phyloP scores from a whole-genome alignment of 2,888 invertebrate species.

The Omphaloscelis lunosa region DNA sequence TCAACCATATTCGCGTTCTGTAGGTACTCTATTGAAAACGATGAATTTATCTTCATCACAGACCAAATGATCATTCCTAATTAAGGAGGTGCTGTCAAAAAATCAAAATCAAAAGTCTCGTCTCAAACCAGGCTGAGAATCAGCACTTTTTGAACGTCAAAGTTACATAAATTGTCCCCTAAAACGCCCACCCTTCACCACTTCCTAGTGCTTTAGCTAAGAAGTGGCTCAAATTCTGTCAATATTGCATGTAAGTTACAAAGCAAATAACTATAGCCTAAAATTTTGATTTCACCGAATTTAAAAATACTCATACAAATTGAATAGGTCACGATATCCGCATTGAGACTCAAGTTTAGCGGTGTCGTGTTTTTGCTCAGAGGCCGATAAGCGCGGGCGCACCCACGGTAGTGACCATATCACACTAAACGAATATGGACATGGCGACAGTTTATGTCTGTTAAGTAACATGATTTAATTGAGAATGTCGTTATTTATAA shows the following conservation, averaged over 20 bases:
- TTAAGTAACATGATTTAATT: constrained; percentile 5
- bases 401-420: constrained; percentile 44
- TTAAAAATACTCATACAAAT: constrained; percentile 24
- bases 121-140: not conserved
- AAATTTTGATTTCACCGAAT: not conserved
- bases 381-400: constrained; percentile 51
- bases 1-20: too few species aligned
- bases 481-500: constrained; percentile 19
- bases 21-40: not conserved
- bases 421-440: constrained; percentile 25
- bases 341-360: constrained; percentile 41
- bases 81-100: not conserved
- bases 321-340: constrained; percentile 46
- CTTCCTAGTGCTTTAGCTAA: not conserved
- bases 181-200: not conserved
- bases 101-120: not conserved
- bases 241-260: not conserved
- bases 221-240: not conserved
- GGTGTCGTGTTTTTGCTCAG: constrained; percentile 53
- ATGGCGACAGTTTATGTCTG: constrained; percentile 23
- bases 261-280: not conserved
- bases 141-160: not conserved
- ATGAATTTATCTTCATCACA: not conserved
- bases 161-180: not conserved
- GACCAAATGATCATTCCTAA: not conserved